Conservation (phyloP, 2,888 invertebrate species). For the Drepanosiphum platanoidis region DNA sequence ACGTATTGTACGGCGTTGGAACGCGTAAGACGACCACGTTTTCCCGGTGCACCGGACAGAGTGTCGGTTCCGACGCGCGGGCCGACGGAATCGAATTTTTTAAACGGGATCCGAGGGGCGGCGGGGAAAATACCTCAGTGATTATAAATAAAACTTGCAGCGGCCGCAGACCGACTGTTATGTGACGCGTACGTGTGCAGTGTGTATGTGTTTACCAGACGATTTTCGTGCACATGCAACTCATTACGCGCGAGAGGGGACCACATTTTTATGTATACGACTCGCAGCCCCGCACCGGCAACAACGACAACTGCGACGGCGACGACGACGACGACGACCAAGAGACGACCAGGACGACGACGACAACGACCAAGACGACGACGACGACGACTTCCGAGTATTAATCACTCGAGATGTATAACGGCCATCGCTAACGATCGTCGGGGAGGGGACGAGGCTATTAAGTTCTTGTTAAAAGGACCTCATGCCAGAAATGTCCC, state of each 20-base stretch:
- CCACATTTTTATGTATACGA: not conserved
- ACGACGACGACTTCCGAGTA: conserved; percentile 46
- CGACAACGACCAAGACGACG: conserved; percentile 4
- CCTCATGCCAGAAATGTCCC: conserved; percentile 40
- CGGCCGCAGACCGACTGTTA: not conserved
- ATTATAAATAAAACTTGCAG: not conserved
- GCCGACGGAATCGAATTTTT: not conserved
- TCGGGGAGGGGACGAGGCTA: conserved; percentile 34
- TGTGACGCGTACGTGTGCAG: not conserved
- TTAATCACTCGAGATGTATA: conserved; percentile 41
- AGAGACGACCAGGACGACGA: not conserved
- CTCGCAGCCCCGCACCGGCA: not conserved
- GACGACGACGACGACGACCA: not conserved
- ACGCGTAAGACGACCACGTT: not conserved
- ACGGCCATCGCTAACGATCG: conserved; percentile 36
- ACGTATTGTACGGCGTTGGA: too few relatives aligned
- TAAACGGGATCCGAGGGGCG: not conserved
- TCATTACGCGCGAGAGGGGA: conserved; percentile 16
- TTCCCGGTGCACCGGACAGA: not conserved
- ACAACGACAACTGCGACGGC: not conserved
- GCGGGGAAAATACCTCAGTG: too few relatives aligned
- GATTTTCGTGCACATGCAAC: conserved; percentile 27
- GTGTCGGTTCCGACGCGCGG: too few relatives aligned
- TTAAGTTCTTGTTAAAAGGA: conserved; percentile 42
- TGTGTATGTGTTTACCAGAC: too few relatives aligned